Conservation (phyloP, 1,140 invertebrate genomes). For the Drosophila mauritiana region DNA sequence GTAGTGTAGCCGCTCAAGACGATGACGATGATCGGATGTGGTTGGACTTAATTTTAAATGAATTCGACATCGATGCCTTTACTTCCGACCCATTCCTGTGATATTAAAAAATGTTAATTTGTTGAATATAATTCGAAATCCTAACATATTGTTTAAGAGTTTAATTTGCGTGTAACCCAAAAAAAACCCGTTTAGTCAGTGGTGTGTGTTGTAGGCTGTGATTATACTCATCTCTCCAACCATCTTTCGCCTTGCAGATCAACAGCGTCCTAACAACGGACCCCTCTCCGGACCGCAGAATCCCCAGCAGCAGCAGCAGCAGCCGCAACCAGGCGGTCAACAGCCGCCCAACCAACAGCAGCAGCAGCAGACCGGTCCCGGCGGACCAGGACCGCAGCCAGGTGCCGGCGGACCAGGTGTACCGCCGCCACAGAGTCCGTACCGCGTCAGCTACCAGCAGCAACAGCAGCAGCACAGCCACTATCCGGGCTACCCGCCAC, state of each 20-base stretch:
- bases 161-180: too few relatives aligned
- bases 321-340: constrained; percentile 42
- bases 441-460: constrained; percentile 85
- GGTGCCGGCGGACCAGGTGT: constrained; percentile 62
- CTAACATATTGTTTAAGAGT: neutral
- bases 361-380: constrained; percentile 61
- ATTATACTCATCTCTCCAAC: neutral
- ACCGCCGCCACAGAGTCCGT: constrained; percentile 82
- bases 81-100: neutral
- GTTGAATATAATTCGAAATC: neutral
- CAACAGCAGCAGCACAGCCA: constrained; percentile 85
- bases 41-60: neutral
- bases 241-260: constrained; percentile 48
- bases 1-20: constrained; percentile 46
- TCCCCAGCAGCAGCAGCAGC: constrained; percentile 43
- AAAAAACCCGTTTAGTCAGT: too few relatives aligned
- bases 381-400: constrained; percentile 72
- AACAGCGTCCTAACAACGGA: constrained; percentile 72
- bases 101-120: neutral
- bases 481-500: constrained; percentile 85
- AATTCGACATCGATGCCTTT: neutral
- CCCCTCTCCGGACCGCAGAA: constrained; percentile 47
- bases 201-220: neutral
- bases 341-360: constrained; percentile 80
- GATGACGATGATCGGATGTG: neutral